Evolutionary conservation across 2,888 invertebrate species (phyloP).

Genomic region (Xylocampa areola): DNA sequence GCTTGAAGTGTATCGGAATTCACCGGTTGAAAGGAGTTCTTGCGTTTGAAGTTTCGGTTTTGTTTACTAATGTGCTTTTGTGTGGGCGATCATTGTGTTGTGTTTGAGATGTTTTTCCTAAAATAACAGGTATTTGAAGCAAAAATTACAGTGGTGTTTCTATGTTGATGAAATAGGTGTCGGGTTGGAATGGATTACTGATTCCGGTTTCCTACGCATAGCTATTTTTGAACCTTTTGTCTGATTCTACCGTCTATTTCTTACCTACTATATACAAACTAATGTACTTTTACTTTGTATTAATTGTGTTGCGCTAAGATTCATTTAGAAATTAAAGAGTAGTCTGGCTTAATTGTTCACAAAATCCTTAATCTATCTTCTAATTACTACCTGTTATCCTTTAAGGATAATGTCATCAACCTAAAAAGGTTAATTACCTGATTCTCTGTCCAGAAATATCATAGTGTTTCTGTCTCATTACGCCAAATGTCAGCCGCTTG

Average conservation of each 20-base stretch:
- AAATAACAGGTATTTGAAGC: slow-evolving; percentile 52
- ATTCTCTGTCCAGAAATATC: slow-evolving; percentile 36
- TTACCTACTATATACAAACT: no score
- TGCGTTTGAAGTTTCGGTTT: slow-evolving; percentile 63
- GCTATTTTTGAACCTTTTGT: no score
- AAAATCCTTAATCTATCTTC: background rate
- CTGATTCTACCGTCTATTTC: no score
- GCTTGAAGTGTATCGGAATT: slow-evolving; percentile 48
- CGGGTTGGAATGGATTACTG: no score
- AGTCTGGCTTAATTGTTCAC: no score
- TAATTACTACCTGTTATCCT: background rate
- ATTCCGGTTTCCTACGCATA: no score
- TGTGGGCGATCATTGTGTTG: slow-evolving; percentile 56
- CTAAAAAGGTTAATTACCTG: slow-evolving; percentile 57
- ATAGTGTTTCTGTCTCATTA: slow-evolving; percentile 52
- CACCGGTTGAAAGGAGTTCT: slow-evolving; percentile 55
- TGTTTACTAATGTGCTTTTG: slow-evolving; percentile 65
- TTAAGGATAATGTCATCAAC: slow-evolving; percentile 45
- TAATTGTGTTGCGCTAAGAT: no score
- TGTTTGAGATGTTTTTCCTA: slow-evolving; percentile 45
- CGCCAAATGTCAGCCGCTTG: slow-evolving; percentile 55
- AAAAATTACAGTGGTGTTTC: slow-evolving; percentile 27
- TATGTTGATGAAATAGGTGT: no score
- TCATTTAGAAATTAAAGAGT: no score
- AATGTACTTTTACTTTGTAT: no score